Conservation (phyloP, 2,797 vertebrate genomes). For the Huso huso region DNA sequence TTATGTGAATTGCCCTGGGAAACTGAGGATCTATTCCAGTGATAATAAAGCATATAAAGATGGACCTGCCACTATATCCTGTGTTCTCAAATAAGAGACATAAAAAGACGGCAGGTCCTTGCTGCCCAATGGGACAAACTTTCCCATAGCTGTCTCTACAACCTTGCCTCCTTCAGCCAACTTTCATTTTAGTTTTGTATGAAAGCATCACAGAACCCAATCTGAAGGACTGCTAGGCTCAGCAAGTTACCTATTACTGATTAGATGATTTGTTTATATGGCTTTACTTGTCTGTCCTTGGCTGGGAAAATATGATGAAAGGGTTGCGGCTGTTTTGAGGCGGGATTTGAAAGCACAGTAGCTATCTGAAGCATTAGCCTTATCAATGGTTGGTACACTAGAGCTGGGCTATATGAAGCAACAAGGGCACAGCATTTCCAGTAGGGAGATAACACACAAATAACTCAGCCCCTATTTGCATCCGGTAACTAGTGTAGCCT, state of each 20-base stretch:
- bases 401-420: slow-evolving; percentile 70
- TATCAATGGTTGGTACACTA: slow-evolving; percentile 73
- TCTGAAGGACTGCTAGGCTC: slow-evolving; percentile 54
- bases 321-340: slow-evolving; percentile 72
- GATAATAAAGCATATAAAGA: too few species aligned
- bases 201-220: slow-evolving; percentile 10
- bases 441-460: slow-evolving; percentile 56
- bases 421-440: slow-evolving; percentile 65
- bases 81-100: too few species aligned
- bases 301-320: slow-evolving; percentile 87
- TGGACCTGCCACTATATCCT: too few species aligned
- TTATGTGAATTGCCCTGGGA: too few species aligned
- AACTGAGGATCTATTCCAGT: too few species aligned
- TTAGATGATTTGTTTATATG: slow-evolving; percentile 71
- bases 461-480: slow-evolving; percentile 47
- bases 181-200: too few species aligned
- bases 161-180: too few species aligned
- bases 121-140: too few species aligned
- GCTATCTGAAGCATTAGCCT: slow-evolving; percentile 72
- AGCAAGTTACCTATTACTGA: slow-evolving; percentile 81
- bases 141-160: too few species aligned
- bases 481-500: slow-evolving; percentile 9
- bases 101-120: too few species aligned
- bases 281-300: slow-evolving; percentile 78
- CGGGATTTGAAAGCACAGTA: slow-evolving; percentile 71